Evolutionary conservation across 2,888 invertebrate species (phyloP), one percentile per base, ranked within the genome.

Genomic region (Polyploca ridens): DNA sequence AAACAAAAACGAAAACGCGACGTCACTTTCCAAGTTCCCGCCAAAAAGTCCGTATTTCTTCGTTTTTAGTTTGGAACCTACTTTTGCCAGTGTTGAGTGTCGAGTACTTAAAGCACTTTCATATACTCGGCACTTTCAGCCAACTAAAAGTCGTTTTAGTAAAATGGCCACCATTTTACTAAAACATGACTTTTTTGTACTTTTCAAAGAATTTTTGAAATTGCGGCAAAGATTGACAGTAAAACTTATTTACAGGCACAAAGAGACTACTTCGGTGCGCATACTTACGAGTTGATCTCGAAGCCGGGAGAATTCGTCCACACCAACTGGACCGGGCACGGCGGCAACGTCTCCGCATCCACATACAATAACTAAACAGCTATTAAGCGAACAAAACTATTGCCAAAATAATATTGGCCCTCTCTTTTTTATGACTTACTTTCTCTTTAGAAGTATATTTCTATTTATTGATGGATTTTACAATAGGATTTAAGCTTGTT

Each of bases 241-340:
- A 59, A 62, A 60, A 38, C 69, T 57, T 64, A 64, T 61, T 74
- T 73, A 0, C 90, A 97, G 96, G 99, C 99, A 0, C 99, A 99
- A 88, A 95, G 99, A 49, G 99, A 99, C 89, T 99, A 99, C 88
- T 99, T 99, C 84, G 99, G 99, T 1, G 99, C 99, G 0, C 99
- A 99, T 89, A 99, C 99, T 0, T 99, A 99, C 84, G 99, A 99
- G 92, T 89, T 99, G 64, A 90, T 98, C 64, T 95, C 95, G 5
- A 94, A 97, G 69, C 99, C 99, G 59, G 99, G 99, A 5, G 96
- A 95, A 76, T 99, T 97, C 86, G 95, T 98, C 4, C 99, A 99
- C 91, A 99, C 99, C 70, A 99, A 99, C 94, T 99, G 99, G 99
- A 99, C 99, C 11, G 99, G 99, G 14, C 98, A 98, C 78, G 99